A percentile compares a stretch with the other conserved stretches of the same genome.
Conservation (phyloP, 2,113 vertebrate genomes). For the Cinclus cinclus region DNA sequence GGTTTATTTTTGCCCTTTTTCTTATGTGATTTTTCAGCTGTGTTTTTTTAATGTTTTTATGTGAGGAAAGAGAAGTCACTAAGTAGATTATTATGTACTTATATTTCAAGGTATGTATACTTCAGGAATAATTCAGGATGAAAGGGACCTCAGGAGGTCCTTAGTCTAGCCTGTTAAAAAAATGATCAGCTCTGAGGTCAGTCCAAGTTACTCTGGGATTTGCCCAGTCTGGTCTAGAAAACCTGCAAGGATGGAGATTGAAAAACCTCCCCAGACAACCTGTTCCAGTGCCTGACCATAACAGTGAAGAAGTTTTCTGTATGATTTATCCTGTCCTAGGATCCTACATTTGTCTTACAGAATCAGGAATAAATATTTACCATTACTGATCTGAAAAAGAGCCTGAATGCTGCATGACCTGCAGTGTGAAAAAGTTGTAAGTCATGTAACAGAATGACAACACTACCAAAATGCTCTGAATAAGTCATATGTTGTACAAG, state of each 20-base stretch:
- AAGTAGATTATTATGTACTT: background rate
- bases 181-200: background rate
- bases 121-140: background rate
- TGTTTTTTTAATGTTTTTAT: background rate
- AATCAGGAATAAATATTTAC: background rate
- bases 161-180: background rate
- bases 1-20: background rate
- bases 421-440: background rate
- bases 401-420: background rate
- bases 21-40: background rate
- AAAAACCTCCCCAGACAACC: background rate
- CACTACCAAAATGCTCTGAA: background rate
- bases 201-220: background rate
- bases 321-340: background rate
- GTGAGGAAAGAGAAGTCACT: background rate
- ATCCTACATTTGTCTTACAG: background rate
- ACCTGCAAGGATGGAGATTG: background rate
- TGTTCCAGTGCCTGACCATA: background rate
- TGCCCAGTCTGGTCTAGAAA: background rate
- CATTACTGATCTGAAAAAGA: background rate
- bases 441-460: background rate
- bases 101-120: background rate
- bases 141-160: background rate
- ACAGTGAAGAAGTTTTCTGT: background rate
- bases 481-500: background rate